These are phyloP conservation scores for Eristalinus aeneus DNA, from an alignment of 2,888 invertebrate genomes.

Conservation along the genomic window DNA sequence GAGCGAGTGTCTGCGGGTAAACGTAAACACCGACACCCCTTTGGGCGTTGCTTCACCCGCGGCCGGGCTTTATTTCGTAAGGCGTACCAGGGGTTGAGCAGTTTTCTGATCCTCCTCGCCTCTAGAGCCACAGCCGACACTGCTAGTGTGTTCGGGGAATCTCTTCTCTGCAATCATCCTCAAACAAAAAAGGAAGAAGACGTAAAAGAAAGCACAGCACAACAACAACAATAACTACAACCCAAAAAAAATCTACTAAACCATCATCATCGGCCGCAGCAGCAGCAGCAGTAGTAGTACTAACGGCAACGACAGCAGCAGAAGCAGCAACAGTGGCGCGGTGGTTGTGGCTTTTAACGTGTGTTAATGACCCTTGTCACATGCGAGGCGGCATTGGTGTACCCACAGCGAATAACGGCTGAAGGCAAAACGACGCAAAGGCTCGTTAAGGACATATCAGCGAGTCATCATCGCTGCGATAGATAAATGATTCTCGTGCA, in stretches of 20 bases:
- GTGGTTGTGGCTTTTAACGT: conserved; percentile 59
- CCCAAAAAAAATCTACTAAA: background rate
- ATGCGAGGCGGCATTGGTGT: conserved; percentile 54
- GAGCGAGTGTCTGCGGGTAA: conserved; percentile 63
- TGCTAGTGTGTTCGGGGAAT: conserved; percentile 19
- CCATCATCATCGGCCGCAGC: conserved; percentile 48
- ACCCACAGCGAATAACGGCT: conserved; percentile 14
- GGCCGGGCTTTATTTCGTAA: background rate
- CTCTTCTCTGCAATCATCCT: conserved; percentile 62
- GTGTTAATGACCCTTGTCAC: conserved; percentile 71
- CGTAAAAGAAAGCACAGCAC: background rate
- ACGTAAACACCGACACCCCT: conserved; percentile 64
- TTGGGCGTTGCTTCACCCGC: background rate
- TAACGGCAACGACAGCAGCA: background rate
- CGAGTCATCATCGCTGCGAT: conserved; percentile 67
- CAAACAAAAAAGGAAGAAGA: too few species aligned
- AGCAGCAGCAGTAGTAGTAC: background rate
- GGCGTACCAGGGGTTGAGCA: conserved; percentile 10
- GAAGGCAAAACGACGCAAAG: conserved; percentile 52
- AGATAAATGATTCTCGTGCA: conserved; percentile 71
- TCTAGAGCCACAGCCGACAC: background rate
- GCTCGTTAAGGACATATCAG: conserved; percentile 70
- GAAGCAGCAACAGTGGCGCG: background rate
- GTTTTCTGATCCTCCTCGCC: conserved; percentile 1
- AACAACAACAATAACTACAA: background rate